phyloP scores from a whole-genome alignment of 2,797 vertebrate species.

The Helostoma temminkii region DNA sequence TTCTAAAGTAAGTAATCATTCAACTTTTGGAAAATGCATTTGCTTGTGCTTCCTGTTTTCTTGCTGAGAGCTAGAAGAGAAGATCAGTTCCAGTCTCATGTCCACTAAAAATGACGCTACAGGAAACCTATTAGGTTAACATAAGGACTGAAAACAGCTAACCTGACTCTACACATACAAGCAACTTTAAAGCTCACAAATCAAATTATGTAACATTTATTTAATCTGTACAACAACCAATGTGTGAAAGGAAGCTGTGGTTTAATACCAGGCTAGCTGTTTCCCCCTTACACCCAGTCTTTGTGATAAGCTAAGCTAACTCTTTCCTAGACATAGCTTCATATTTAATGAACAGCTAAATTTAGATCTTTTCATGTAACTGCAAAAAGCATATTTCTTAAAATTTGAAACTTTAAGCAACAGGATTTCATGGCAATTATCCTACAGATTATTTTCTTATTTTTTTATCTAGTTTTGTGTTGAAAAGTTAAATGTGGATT shows the following conservation, averaged over 20 bases:
- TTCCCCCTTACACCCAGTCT: too few relatives aligned
- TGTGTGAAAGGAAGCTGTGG: background rate
- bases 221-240: background rate
- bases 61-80: background rate
- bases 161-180: background rate
- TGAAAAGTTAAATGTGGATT: conserved; percentile 6
- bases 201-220: background rate
- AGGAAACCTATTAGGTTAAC: background rate
- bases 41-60: background rate
- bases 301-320: background rate
- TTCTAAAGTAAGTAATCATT: conserved; percentile 13
- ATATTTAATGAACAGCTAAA: background rate
- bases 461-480: conserved; percentile 1
- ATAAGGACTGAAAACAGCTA: background rate
- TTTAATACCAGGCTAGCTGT: background rate
- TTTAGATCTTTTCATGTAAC: background rate
- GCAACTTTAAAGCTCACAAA: background rate
- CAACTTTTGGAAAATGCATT: background rate
- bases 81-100: background rate
- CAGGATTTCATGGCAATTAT: conserved; percentile 1
- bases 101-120: background rate
- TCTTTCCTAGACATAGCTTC: background rate
- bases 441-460: background rate
- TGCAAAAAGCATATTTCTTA: background rate
- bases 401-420: background rate